phyloP scores from a whole-genome alignment of 2,797 vertebrate genomes.

The Gastrophryne carolinensis region DNA sequence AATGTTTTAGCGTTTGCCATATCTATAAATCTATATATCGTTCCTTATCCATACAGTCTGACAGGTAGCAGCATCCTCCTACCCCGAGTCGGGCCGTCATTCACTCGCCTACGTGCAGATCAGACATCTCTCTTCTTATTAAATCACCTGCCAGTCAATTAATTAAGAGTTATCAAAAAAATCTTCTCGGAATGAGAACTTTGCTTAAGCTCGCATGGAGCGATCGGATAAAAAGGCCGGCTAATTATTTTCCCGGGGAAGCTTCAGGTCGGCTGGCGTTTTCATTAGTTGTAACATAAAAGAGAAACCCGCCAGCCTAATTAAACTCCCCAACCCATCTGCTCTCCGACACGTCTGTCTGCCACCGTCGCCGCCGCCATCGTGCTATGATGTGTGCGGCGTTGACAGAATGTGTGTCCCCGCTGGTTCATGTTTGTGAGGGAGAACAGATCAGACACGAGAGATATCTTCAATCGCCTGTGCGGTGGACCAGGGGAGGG shows the following conservation, averaged over 20 bases:
- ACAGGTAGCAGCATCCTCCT: not conserved
- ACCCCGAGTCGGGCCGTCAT: not conserved
- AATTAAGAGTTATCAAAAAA: conserved; percentile 8
- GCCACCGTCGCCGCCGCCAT: conserved; percentile 38
- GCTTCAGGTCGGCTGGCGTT: conserved; percentile 41
- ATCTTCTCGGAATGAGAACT: conserved; percentile 17
- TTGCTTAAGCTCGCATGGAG: conserved; percentile 49
- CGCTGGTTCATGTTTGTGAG: conserved; percentile 34
- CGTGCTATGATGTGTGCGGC: conserved; percentile 33
- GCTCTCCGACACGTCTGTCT: not conserved
- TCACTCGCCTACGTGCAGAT: not conserved
- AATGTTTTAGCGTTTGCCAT: too few species aligned
- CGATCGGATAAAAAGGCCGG: conserved; percentile 37
- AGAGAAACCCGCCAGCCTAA: conserved; percentile 37
- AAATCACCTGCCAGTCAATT: conserved; percentile 20
- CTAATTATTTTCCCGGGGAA: conserved; percentile 38
- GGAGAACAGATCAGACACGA: conserved; percentile 44
- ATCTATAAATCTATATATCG: too few species aligned
- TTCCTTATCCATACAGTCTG: too few species aligned
- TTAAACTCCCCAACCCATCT: conserved; percentile 33
- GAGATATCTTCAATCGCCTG: conserved; percentile 55
- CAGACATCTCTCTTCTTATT: conserved; percentile 15
- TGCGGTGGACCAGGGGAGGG: conserved; percentile 54
- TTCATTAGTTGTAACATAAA: conserved; percentile 46
- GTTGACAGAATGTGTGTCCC: conserved; percentile 36